Evolutionary conservation across 2,113 vertebrate genomes (phyloP).

Genomic region (Noctilio leporinus): DNA sequence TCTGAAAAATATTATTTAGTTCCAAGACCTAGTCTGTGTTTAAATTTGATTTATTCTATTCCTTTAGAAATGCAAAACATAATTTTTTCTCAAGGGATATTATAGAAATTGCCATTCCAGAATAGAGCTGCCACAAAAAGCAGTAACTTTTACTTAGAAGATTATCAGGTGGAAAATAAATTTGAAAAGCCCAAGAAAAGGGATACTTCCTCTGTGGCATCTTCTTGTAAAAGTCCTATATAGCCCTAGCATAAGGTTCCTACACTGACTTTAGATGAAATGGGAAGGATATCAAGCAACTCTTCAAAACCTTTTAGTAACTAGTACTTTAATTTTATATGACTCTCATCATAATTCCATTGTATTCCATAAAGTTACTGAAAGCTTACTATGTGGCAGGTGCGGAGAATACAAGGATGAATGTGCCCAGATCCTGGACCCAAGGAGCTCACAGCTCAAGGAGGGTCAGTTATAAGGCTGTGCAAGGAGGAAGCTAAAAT

Average conservation of each 20-base stretch:
- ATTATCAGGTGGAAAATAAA: neutral
- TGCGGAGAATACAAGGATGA: neutral
- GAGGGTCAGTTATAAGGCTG: neutral
- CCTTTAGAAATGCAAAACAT: slow-evolving; percentile 4
- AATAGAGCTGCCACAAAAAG: slow-evolving; percentile 3
- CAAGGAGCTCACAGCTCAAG: neutral
- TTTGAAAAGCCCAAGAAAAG: neutral
- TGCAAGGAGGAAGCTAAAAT: neutral
- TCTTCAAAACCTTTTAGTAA: neutral
- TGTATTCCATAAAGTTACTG: neutral
- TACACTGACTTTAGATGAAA: neutral
- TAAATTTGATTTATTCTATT: slow-evolving; percentile 41
- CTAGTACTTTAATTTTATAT: neutral
- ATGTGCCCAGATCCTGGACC: neutral
- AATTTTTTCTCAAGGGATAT: neutral
- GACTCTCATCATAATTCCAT: neutral
- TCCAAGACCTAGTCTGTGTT: slow-evolving; percentile 17
- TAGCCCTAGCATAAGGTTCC: neutral
- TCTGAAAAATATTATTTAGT: slow-evolving; percentile 1
- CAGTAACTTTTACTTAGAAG: neutral
- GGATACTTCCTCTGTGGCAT: neutral
- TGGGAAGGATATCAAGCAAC: neutral
- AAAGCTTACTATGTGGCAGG: neutral
- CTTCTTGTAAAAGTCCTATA: neutral
- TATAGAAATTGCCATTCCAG: slow-evolving; percentile 5